Conservation (phyloP, 2,888 invertebrate genomes). For the Antitype chi region DNA sequence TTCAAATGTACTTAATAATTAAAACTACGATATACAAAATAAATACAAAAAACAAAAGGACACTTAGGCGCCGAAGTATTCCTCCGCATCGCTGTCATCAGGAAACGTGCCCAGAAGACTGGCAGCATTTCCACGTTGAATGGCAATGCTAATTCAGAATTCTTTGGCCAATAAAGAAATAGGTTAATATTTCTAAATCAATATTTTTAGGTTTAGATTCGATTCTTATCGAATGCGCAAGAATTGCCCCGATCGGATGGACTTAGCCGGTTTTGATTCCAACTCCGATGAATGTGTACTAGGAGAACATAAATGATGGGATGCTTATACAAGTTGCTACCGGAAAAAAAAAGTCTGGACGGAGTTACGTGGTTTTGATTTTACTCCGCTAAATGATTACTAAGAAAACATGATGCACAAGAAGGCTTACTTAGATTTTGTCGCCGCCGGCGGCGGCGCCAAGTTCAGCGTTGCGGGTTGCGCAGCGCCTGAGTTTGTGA, state of each 20-base stretch:
- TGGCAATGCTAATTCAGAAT: too few species aligned
- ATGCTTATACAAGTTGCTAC: background rate
- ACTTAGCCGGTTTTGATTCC: slow-evolving; percentile 39
- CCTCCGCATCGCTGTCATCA: too few species aligned
- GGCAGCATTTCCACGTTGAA: too few species aligned
- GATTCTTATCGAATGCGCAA: background rate
- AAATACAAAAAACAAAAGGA: too few species aligned
- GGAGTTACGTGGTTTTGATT: slow-evolving; percentile 69
- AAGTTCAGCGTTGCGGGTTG: background rate
- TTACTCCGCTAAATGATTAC: slow-evolving; percentile 60
- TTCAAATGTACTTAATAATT: too few species aligned
- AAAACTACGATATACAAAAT: too few species aligned
- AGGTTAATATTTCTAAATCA: too few species aligned
- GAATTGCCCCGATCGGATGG: background rate
- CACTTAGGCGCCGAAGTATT: too few species aligned
- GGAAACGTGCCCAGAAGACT: too few species aligned
- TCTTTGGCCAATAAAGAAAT: background rate
- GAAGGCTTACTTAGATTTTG: slow-evolving; percentile 11
- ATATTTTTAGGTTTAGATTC: background rate
- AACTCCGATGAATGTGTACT: slow-evolving; percentile 27
- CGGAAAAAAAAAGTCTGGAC: background rate
- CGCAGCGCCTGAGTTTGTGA: slow-evolving; percentile 17
- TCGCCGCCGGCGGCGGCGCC: too few species aligned
- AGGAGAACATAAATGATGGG: slow-evolving; percentile 22
- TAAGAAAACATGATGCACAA: slow-evolving; percentile 59